Evolutionary conservation across 2,888 invertebrate species (phyloP).

Genomic region (Sinelater perroti): DNA sequence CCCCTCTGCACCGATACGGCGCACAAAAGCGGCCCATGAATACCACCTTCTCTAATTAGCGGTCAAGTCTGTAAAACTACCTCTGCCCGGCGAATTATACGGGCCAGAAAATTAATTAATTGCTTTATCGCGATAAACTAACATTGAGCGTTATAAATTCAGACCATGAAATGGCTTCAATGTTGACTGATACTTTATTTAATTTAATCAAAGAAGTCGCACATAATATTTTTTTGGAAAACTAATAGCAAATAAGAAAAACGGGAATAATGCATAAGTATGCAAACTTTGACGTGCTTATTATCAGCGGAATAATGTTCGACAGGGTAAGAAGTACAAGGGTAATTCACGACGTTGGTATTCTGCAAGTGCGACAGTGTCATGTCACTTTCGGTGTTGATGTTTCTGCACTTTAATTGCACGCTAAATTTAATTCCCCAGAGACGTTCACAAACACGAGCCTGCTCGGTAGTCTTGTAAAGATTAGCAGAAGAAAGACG

Average conservation of each 20-base stretch:
- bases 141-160: constrained; percentile 13
- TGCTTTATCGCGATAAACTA: constrained; percentile 18
- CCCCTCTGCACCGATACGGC: constrained; percentile 22
- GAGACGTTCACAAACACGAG: constrained; percentile 45
- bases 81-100: constrained; percentile 25
- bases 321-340: constrained; percentile 36
- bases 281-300: constrained; percentile 27
- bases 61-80: constrained; percentile 29
- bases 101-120: constrained; percentile 24
- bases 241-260: too few relatives aligned
- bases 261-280: too few relatives aligned
- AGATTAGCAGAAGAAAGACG: constrained; percentile 30
- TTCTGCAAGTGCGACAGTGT: constrained; percentile 45
- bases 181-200: too few relatives aligned
- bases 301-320: constrained; percentile 34
- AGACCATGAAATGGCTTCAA: too few relatives aligned
- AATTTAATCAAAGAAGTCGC: too few relatives aligned
- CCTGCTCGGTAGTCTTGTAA: constrained; percentile 28
- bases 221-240: too few relatives aligned
- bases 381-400: constrained; percentile 48
- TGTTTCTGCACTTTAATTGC: constrained; percentile 49
- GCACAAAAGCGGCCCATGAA: constrained; percentile 21
- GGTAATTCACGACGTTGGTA: constrained; percentile 47
- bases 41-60: constrained; percentile 30
- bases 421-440: constrained; percentile 49